Conservation (phyloP, 2,113 vertebrate genomes). For the Aphelocoma coerulescens region DNA sequence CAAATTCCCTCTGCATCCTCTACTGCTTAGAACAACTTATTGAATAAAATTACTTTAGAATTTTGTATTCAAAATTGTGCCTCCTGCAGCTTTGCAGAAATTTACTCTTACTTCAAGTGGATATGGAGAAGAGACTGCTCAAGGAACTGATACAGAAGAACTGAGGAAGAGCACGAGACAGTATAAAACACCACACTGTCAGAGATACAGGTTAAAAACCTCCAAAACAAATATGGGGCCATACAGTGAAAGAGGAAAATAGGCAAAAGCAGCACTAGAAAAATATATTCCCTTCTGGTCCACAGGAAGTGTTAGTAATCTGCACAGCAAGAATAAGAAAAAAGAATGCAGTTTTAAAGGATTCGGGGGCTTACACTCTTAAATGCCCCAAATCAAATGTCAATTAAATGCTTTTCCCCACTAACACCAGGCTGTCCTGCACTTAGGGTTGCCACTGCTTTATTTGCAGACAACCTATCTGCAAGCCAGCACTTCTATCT, state of each 20-base stretch:
- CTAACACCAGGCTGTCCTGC: neutral
- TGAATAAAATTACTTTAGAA: neutral
- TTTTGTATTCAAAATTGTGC: neutral
- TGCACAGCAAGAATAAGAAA: neutral
- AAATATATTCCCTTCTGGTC: neutral
- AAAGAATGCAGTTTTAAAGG: neutral
- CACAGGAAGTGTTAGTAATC: neutral
- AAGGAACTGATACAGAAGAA: neutral
- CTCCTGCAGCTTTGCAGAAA: neutral
- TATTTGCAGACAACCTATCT: neutral
- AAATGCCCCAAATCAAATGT: neutral
- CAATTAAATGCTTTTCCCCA: neutral
- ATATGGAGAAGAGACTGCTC: neutral
- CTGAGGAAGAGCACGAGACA: neutral
- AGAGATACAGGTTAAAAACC: neutral
- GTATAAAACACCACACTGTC: neutral
- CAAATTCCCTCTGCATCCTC: neutral
- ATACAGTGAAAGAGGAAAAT: neutral
- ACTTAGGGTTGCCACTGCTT: neutral
- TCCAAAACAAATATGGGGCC: neutral
- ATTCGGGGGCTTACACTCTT: neutral
- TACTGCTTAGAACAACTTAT: neutral
- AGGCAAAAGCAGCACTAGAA: neutral
- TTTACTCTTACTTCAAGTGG: neutral
- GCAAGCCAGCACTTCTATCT: neutral